These are phyloP conservation scores for Cirrhinus molitorella DNA, from an alignment of 2,797 vertebrate species.

Conservation along the genomic window DNA sequence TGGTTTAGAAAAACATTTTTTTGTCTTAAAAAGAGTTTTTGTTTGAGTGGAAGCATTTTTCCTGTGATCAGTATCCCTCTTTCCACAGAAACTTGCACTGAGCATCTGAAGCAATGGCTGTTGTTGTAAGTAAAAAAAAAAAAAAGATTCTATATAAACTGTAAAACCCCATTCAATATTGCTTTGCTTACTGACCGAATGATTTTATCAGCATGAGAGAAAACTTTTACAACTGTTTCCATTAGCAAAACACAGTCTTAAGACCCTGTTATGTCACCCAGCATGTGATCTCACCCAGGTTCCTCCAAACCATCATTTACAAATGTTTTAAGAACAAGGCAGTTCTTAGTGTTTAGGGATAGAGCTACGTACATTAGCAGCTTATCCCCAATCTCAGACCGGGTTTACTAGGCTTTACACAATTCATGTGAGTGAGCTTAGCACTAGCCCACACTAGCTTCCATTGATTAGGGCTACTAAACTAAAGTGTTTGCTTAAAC, in stretches of 20 bases:
- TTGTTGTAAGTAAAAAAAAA: constrained; percentile 81
- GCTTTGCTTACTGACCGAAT: not conserved
- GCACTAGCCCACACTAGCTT: constrained; percentile 67
- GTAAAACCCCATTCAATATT: not conserved
- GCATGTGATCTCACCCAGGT: constrained; percentile 10
- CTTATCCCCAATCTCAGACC: constrained; percentile 66
- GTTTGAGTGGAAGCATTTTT: constrained; percentile 7
- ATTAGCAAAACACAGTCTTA: not conserved
- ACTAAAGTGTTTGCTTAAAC: constrained; percentile 42
- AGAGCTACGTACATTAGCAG: constrained; percentile 58
- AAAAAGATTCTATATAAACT: too few relatives aligned
- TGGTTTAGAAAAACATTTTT: constrained; percentile 48
- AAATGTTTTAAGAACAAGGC: constrained; percentile 63
- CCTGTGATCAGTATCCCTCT: constrained; percentile 45
- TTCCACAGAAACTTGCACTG: constrained; percentile 49
- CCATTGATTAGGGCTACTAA: constrained; percentile 68
- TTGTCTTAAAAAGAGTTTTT: too few relatives aligned
- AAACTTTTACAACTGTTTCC: not conserved
- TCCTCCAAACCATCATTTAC: constrained; percentile 5
- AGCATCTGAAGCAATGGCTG: constrained; percentile 76
- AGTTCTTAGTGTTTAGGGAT: constrained; percentile 56
- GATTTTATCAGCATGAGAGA: not conserved
- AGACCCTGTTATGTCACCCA: constrained; percentile 29
- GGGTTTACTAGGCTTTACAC: constrained; percentile 67
- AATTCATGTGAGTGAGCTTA: constrained; percentile 79